Base-by-base conservation (phyloP, 2,113 vertebrate species). In the Nesospiza acunhae region DNA sequence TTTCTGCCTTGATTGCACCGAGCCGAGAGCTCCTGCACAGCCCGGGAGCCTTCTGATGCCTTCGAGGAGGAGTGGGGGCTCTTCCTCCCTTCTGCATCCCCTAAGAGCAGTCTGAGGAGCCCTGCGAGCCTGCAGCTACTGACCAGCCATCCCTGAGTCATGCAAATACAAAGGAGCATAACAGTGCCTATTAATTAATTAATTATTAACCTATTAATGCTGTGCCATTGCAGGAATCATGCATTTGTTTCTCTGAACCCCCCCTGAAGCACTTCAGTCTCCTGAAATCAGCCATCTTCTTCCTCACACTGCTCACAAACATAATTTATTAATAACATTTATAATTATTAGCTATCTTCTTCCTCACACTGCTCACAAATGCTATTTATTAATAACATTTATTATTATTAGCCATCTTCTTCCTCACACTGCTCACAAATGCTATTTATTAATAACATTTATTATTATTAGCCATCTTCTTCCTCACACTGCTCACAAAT, bases 61-160 rank as follows among this genome's bases (percentile, higher is more conserved):
- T 24, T 28, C 4, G 12, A 39, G 39, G 23, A 33, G 2, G 9
- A 16, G 31, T 0, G 2, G 2, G 30, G 60, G 37, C 1, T 11
- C 41, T 49, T 53, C 52, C 39, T 79, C 17, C 53, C 41, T 31
- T 33, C 68, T 49, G 21, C 2, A 0, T 9, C 69, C 74, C 41
- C 33, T 24, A 0, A 66, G 56, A n/a, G 41, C 64, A 13, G 15
- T 5, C 55, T 7, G 18, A 30, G 39, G 39, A 11, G 13, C 13
- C 3, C 62, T 11, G 33, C 5, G 72, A 67, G 7, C 52, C 60
- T 1, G 0, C 39, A 20, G 75, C 26, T 4, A 3, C 19, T 35
- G 46, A 15, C 37, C 10, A 44, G 41, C 28, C 39, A 9, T 10
- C 73, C 39, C 7, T 13, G 39, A 11, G 11, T 1, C 18, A n/a